Conservation (phyloP, 2,797 vertebrate species). For the Falco cherrug region DNA sequence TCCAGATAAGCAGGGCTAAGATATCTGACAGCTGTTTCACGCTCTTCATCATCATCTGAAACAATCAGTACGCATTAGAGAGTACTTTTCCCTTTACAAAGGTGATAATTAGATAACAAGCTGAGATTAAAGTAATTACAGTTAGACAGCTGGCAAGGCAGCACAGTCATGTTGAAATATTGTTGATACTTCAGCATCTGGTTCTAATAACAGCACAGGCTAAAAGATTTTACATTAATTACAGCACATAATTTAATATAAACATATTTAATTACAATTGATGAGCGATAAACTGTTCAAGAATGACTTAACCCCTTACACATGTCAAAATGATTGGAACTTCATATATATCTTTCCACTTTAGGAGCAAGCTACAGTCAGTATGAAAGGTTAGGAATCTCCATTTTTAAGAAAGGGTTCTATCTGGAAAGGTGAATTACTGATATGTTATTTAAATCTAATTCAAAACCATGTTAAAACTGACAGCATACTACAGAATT, state of each 20-base stretch:
- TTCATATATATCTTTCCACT: slow-evolving; percentile 19
- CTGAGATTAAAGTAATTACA: slow-evolving; percentile 90
- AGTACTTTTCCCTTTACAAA: slow-evolving; percentile 88
- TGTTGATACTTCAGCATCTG: slow-evolving; percentile 86
- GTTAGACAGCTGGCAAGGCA: slow-evolving; percentile 85
- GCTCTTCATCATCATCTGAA: slow-evolving; percentile 85
- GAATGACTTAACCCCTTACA: slow-evolving; percentile 81
- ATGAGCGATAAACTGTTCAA: slow-evolving; percentile 84
- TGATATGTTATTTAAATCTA: neutral
- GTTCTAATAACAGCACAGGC: slow-evolving; percentile 82
- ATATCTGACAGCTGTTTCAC: slow-evolving; percentile 86
- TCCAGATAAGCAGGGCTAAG: slow-evolving; percentile 76
- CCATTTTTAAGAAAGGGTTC: neutral
- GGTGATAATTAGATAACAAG: slow-evolving; percentile 92
- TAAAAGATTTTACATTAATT: slow-evolving; percentile 86
- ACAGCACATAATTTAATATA: slow-evolving; percentile 87
- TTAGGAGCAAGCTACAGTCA: neutral
- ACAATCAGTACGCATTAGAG: slow-evolving; percentile 86
- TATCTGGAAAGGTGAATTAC: neutral
- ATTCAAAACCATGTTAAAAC: neutral
- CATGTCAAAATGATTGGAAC: slow-evolving; percentile 73
- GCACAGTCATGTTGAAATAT: slow-evolving; percentile 84
- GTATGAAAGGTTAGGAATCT: neutral
- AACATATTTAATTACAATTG: slow-evolving; percentile 89
- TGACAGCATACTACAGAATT: neutral